A percentile compares a stretch with the other conserved stretches of the same genome.
These are phyloP conservation scores for Caiman crocodilus DNA, from an alignment of 2,797 vertebrate genomes.

Conservation along the genomic window DNA sequence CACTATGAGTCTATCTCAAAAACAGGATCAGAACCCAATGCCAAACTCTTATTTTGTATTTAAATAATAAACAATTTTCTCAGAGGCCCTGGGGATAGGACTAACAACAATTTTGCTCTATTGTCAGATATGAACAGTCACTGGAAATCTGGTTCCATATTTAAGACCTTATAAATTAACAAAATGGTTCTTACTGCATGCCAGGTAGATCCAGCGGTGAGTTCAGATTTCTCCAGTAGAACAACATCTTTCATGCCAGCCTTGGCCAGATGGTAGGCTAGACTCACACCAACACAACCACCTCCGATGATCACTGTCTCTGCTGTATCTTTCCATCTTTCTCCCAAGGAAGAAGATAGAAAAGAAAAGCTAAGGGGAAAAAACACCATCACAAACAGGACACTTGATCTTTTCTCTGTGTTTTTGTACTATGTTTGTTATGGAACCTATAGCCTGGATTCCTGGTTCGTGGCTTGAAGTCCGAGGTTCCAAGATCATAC, in stretches of 20 bases:
- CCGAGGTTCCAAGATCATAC: background rate
- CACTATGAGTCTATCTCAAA: background rate
- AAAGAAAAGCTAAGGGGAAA: slow-evolving; percentile 57
- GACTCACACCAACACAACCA: slow-evolving; percentile 93
- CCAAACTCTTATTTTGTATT: background rate
- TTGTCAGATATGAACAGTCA: rapidly evolving
- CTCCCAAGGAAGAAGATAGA: slow-evolving; percentile 64
- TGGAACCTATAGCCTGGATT: background rate
- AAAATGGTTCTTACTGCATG: slow-evolving; percentile 89
- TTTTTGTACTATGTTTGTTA: background rate
- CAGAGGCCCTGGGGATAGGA: background rate
- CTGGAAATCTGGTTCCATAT: background rate
- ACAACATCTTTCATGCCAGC: slow-evolving; percentile 94
- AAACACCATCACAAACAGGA: background rate
- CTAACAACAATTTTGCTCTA: background rate
- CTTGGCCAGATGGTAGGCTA: slow-evolving; percentile 97
- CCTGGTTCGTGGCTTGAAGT: background rate
- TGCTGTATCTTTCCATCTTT: slow-evolving; percentile 90
- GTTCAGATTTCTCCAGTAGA: slow-evolving; percentile 95
- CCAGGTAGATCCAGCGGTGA: slow-evolving; percentile 98
- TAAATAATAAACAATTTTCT: background rate
- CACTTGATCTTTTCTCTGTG: background rate
- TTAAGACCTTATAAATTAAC: background rate
- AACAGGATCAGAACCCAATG: background rate
- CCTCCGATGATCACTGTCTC: slow-evolving; percentile 96